Evolutionary conservation across 1,140 invertebrate genomes (phyloP).

Genomic region (Dufourea novaeangliae): DNA sequence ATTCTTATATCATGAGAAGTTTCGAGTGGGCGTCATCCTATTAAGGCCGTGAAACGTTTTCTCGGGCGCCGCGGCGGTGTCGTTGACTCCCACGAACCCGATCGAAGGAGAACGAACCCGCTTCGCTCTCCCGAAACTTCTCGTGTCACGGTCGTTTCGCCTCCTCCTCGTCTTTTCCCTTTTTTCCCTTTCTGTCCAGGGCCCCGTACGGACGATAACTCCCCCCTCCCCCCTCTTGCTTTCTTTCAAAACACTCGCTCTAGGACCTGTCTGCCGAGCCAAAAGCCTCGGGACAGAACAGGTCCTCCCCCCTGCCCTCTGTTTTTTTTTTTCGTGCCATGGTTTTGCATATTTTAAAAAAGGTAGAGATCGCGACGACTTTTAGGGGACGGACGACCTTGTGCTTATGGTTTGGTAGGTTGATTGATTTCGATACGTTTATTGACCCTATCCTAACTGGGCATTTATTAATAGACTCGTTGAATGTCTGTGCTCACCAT

Average conservation of each 20-base stretch:
- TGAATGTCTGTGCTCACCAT: too few species aligned
- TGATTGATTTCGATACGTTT: too few species aligned
- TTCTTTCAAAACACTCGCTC: constrained; percentile 7
- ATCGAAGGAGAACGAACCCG: constrained; percentile 8
- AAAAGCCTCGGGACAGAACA: not conserved
- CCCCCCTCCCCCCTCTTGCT: not conserved
- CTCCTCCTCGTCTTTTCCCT: not conserved
- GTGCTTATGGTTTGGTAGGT: too few species aligned
- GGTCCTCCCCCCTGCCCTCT: too few species aligned
- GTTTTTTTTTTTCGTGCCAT: not conserved
- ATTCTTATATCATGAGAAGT: constrained; percentile 44
- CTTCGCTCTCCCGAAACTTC: not conserved
- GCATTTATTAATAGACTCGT: too few species aligned
- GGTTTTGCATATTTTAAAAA: too few species aligned
- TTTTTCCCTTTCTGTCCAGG: not conserved
- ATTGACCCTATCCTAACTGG: too few species aligned
- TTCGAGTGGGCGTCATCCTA: constrained; percentile 35
- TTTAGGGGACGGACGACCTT: too few species aligned
- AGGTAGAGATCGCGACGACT: too few species aligned
- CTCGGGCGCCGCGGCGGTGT: constrained; percentile 7
- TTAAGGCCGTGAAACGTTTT: constrained; percentile 26
- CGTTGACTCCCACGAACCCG: constrained; percentile 24
- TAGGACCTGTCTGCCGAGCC: not conserved
- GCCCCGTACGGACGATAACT: not conserved
- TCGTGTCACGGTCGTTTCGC: not conserved